A percentile compares a stretch with the other conserved stretches of the same genome.
These are phyloP conservation scores for Psix sp. DNA, from an alignment of 1,140 invertebrate genomes.

Conservation along the genomic window DNA sequence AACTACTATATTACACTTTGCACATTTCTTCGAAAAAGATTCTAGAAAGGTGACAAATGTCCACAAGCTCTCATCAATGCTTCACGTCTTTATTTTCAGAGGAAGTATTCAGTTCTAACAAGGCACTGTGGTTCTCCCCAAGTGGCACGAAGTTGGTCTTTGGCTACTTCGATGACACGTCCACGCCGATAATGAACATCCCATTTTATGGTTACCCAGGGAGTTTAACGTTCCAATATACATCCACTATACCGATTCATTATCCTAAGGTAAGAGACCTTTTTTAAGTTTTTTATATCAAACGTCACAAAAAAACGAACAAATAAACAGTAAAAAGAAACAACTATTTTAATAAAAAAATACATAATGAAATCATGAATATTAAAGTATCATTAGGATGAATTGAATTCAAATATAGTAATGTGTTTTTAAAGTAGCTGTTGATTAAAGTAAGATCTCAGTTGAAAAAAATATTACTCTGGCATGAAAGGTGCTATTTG, in stretches of 20 bases:
- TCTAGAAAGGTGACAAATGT: no score
- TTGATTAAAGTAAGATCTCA: no score
- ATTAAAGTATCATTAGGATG: no score
- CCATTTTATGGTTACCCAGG: conserved; percentile 80
- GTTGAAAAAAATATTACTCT: no score
- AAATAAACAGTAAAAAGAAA: no score
- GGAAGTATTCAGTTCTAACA: conserved; percentile 91
- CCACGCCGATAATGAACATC: conserved; percentile 81
- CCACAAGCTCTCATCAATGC: conserved; percentile 14
- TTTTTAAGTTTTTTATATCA: not conserved
- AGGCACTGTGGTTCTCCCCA: conserved; percentile 93
- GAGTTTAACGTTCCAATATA: conserved; percentile 80
- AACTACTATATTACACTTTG: no score
- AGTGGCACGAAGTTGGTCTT: conserved; percentile 88
- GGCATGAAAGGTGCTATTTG: conserved; percentile 9
- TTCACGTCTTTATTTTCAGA: conserved; percentile 80
- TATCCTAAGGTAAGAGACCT: conserved; percentile 87
- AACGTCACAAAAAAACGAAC: no score
- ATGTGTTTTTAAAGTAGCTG: no score
- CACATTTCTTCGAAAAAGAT: no score
- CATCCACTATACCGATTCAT: conserved; percentile 81
- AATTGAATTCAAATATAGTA: no score
- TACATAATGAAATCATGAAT: no score
- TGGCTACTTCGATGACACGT: conserved; percentile 88
- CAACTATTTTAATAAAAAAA: no score